Conservation (phyloP, 2,888 invertebrate genomes). For the Drosophila differens region DNA sequence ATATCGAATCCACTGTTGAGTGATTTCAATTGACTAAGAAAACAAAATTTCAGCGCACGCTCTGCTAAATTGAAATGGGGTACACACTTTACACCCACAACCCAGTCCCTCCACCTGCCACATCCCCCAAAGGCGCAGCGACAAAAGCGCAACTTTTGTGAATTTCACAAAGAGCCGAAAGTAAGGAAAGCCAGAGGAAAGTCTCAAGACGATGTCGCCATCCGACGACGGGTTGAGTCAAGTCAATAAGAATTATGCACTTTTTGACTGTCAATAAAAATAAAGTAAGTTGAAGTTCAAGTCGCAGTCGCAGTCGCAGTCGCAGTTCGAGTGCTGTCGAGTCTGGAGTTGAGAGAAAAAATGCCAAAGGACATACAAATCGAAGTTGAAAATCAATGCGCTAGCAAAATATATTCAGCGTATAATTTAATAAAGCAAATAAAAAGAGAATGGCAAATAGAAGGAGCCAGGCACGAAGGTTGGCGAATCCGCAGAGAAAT, state of each 20-base stretch:
- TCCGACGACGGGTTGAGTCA: conserved; percentile 43
- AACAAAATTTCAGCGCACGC: conserved; percentile 62
- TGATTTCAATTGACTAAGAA: conserved; percentile 81
- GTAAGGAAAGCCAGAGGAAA: conserved; percentile 47
- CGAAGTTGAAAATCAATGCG: conserved; percentile 81
- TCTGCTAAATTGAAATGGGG: conserved; percentile 4
- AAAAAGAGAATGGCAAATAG: conserved; percentile 37
- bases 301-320: conserved; percentile 36
- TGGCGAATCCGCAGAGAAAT: conserved; percentile 69
- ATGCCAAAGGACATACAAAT: conserved; percentile 76
- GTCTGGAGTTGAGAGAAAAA: conserved; percentile 31
- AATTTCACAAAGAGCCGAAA: conserved; percentile 34
- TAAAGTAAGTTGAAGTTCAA: conserved; percentile 71
- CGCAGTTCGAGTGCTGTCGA: conserved; percentile 21
- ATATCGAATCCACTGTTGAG: conserved; percentile 66
- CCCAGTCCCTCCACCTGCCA: conserved; percentile 16
- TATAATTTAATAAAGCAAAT: conserved; percentile 83
- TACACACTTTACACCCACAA: conserved; percentile 4
- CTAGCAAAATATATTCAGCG: conserved; percentile 81
- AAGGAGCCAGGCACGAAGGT: conserved; percentile 11
- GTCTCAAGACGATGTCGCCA: conserved; percentile 61
- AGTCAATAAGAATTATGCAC: conserved; percentile 79
- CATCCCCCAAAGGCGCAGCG: conserved; percentile 51
- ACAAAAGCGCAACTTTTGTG: conserved; percentile 76
- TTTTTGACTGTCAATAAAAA: conserved; percentile 82